Evolutionary conservation across 2,113 vertebrate genomes (phyloP), one percentile per base, ranked within the genome.

Genomic region (Crotalus horridus): DNA sequence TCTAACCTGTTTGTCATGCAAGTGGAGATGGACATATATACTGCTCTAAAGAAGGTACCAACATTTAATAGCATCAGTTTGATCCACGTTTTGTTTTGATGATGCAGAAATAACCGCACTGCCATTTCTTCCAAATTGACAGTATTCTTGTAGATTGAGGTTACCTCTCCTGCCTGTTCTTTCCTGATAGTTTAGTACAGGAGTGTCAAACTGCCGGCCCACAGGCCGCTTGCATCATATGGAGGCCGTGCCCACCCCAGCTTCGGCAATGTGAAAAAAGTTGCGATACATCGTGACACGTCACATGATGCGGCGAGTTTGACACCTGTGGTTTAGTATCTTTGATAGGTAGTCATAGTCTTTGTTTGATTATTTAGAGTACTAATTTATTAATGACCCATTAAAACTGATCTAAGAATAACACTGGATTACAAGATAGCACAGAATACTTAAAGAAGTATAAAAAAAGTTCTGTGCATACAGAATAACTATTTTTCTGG

Each of bases 21-120:
- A 97, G 99, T 99, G 93, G 99, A 99, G 94, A 99, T 99, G 99
- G 99, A 99, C 5, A 98, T 99, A 1, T 99, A 99, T 93, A 99
- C 99, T 4, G 98, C 99, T 95, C 98, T 99, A 94, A 99, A 99
- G 96, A 99, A 99, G 98, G 99, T 99, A 97, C 8, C 53, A 10
- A 0, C 10, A 81, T 43, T 43, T 39, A 81, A 81, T 43, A 43
- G 9, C 7, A 21, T 81, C 33, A 0, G 17, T 43, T 39, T 21
- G 17, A 21, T 81, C 74, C 74, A 81, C 9, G 7, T 81, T 39
- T 81, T 43, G 74, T 39, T 81, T 43, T 81, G 6, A 39, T 3
- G 74, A 8, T 81, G 17, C 13, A 81, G 39, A 81, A 81, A 81
- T 81, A 33, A 33, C 15, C n/a, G n/a, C n/a, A 3, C 69, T 81